phyloP scores from a whole-genome alignment of 1,140 invertebrate species.

The Drosophila kikkawai region DNA sequence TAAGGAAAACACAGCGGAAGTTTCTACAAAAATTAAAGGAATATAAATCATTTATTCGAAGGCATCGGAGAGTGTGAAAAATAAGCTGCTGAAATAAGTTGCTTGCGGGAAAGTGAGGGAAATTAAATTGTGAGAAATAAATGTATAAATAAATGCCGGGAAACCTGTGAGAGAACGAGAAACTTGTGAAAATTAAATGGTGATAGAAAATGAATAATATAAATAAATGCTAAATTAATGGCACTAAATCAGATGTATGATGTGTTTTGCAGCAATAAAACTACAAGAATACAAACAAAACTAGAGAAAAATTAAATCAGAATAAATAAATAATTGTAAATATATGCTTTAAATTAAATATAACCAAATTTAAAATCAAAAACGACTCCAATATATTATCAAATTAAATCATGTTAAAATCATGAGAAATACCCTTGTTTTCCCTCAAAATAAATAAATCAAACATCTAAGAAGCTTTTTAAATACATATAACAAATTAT shows the following conservation, averaged over 20 bases:
- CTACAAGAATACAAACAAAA: neutral
- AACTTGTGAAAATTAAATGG: constrained; percentile 13
- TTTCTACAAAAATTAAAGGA: constrained; percentile 1
- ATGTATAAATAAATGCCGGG: constrained; percentile 5
- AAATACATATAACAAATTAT: constrained; percentile 5
- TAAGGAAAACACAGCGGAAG: neutral
- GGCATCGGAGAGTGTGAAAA: constrained; percentile 27
- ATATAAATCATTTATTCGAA: constrained; percentile 13
- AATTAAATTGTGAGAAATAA: constrained; percentile 9
- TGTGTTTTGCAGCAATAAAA: neutral
- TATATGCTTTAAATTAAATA: too few relatives aligned
- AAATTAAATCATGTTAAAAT: neutral
- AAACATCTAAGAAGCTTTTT: neutral
- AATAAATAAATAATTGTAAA: neutral
- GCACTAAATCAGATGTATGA: neutral
- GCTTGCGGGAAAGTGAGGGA: constrained; percentile 19
- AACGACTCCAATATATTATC: neutral
- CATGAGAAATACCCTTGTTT: neutral
- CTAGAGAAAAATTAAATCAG: neutral
- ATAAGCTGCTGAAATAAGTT: constrained; percentile 15
- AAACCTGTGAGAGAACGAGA: neutral
- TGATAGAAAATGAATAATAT: constrained; percentile 1
- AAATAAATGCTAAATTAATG: constrained; percentile 1
- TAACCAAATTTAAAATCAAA: neutral
- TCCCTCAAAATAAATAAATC: neutral